Evolutionary conservation across 53 echinoderm and acorn worm genomes (phyloP), one percentile per base, ranked within the genome.

Genomic region (Mesocentrotus franciscanus): DNA sequence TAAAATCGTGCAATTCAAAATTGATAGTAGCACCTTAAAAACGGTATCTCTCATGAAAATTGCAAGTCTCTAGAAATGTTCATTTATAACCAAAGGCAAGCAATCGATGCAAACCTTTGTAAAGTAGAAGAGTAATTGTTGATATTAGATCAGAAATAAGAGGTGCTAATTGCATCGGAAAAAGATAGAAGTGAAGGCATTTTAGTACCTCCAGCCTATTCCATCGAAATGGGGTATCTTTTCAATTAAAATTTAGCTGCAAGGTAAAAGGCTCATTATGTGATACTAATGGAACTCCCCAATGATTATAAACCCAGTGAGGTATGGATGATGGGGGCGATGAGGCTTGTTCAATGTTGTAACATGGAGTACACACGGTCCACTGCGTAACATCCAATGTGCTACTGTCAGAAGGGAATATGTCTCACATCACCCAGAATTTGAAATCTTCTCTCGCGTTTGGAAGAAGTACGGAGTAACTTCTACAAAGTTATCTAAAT

Each of bases 171-270:
- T 81, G 39, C 36, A 42, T 81, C 49, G 15, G 15, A 42, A n/a
- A 18, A 20, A 16, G 20, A 64, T 64, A 64, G 49, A 49, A 29
- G 18, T 18, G 81, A 20, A 39, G 74, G 20, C 81, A 81, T 33
- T 36, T 81, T 18, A 4, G 81, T 0, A 22, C 42, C 42, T 81
- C 33, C 17, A 42, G 33, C 22, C 17, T 8, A 81, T 9, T 42
- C 42, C 81, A 81, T 81, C 42, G 33, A 81, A 81, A 36, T 11
- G 6, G 81, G 8, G 36, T 49, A 39, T 42, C 12, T 81, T 81
- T 81, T 81, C 81, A 81, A 81, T 81, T 81, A 81, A 36, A 81
- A 81, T 39, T 20, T 39, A 33, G 39, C 81, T 81, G 81, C 81
- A 81, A 81, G 81, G 81, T 18, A 81, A 18, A 10, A 36, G 81